phyloP scores from a whole-genome alignment of 2,113 vertebrate species.

The Xenopus tropicalis region DNA sequence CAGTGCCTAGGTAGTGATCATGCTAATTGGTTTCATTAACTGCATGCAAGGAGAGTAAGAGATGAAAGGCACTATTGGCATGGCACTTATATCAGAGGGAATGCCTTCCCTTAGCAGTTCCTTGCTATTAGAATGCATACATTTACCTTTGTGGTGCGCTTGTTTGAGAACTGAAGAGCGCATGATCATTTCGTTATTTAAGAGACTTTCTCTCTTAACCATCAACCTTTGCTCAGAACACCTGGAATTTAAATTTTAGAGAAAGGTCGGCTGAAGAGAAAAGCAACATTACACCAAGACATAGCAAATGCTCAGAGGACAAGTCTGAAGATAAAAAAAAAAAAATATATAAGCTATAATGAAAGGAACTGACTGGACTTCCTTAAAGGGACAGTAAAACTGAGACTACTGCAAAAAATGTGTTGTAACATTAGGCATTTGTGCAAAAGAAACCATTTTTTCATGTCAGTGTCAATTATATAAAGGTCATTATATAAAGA shows the following conservation, averaged over 20 bases:
- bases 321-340: neutral
- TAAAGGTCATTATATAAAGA: no score
- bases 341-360: neutral
- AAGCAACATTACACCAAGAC: slow-evolving; percentile 43
- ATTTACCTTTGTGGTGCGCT: slow-evolving; percentile 49
- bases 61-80: no score
- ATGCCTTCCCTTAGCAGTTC: slow-evolving; percentile 1
- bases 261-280: slow-evolving; percentile 49
- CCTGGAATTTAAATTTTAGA: slow-evolving; percentile 58
- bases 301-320: slow-evolving; percentile 5
- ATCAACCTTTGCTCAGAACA: slow-evolving; percentile 55
- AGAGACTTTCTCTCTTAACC: slow-evolving; percentile 54
- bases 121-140: slow-evolving; percentile 33
- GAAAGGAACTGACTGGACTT: neutral
- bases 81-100: slow-evolving; percentile 11
- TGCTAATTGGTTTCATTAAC: neutral
- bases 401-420: no score
- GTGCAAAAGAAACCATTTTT: no score
- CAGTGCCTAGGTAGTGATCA: neutral
- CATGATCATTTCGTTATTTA: slow-evolving; percentile 43
- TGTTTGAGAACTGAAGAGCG: slow-evolving; percentile 35
- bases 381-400: neutral
- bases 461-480: no score
- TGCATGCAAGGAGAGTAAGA: slow-evolving; percentile 40
- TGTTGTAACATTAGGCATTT: neutral